Percentiles rank a stretch among this genome's conserved stretches.
Evolutionary conservation across 1,140 invertebrate genomes (phyloP).

Genomic region (Aphaenogaster ashmeadi): DNA sequence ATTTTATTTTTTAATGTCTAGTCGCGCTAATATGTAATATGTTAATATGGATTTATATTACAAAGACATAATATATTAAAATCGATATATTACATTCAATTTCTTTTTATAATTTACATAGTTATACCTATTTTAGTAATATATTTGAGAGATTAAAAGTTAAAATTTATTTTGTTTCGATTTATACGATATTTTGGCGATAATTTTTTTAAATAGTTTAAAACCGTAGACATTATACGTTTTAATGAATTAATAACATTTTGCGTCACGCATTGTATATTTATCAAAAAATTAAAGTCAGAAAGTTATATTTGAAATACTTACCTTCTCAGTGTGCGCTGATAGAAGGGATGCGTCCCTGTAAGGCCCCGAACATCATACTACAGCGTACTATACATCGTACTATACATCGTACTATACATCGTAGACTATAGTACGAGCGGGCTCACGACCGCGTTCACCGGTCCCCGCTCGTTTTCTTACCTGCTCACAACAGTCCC

Average conservation of each 20-base stretch:
- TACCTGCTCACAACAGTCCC: constrained; percentile 79
- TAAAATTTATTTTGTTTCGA: neutral
- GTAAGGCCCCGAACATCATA: neutral
- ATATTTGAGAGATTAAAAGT: neutral
- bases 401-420: constrained; percentile 57
- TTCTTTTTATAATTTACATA: neutral
- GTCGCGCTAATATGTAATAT: neutral
- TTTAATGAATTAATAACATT: neutral
- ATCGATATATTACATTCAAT: no score
- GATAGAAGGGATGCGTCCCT: constrained; percentile 59
- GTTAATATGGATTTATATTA: constrained; percentile 5
- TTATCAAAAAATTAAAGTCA: neutral
- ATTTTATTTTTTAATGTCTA: neutral
- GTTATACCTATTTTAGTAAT: neutral
- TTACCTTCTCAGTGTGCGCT: neutral
- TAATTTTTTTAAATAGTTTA: neutral
- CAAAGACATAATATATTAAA: neutral
- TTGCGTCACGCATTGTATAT: neutral
- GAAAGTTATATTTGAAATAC: neutral
- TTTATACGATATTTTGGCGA: neutral
- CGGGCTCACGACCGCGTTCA: constrained; percentile 38
- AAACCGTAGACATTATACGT: neutral
- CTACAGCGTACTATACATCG: constrained; percentile 44
- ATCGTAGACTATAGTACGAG: neutral
- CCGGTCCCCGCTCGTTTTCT: constrained; percentile 61